Conservation (phyloP, 2,113 vertebrate species). For the Serilophus lunatus region DNA sequence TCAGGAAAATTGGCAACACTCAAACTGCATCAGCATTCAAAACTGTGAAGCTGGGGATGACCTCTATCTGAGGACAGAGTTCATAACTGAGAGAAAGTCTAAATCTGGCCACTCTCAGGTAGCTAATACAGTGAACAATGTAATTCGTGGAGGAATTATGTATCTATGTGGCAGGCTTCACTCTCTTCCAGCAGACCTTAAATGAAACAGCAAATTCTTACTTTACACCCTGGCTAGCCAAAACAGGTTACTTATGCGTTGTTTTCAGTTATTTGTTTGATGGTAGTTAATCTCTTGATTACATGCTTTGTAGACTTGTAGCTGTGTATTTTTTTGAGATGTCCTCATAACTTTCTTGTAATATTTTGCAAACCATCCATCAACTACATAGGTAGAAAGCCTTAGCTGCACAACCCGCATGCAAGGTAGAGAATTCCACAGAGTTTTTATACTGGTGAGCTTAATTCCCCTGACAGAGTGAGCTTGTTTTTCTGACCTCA, state of each 20-base stretch:
- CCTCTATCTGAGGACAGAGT: neutral
- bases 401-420: neutral
- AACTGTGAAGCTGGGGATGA: neutral
- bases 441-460: neutral
- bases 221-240: neutral
- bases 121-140: neutral
- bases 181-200: neutral
- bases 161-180: neutral
- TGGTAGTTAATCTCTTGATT: neutral
- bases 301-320: neutral
- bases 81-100: neutral
- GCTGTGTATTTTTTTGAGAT: neutral
- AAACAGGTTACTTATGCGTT: neutral
- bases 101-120: neutral
- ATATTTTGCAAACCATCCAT: neutral
- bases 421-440: neutral
- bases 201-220: neutral
- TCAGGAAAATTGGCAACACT: slow-evolving; percentile 20
- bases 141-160: neutral
- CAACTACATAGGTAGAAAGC: neutral
- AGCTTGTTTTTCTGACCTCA: neutral
- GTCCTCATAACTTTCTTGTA: neutral
- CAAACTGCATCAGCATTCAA: slow-evolving; percentile 21
- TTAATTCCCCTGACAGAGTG: neutral
- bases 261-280: neutral